Conservation (phyloP, 2,888 invertebrate species). For the Limnephilus lunatus region DNA sequence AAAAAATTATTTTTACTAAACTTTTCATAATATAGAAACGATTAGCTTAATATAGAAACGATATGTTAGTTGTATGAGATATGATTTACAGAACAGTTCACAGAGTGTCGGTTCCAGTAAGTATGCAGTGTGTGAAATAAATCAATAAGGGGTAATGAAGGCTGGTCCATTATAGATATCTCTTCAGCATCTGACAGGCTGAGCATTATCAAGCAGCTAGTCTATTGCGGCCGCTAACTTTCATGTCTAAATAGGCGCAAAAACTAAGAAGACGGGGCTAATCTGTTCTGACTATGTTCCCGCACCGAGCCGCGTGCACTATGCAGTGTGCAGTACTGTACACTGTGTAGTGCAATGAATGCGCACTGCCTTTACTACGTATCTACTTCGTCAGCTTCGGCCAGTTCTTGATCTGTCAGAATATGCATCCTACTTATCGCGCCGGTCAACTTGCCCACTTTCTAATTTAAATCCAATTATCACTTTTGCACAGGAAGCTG, state of each 20-base stretch:
- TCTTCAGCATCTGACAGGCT: slow-evolving; percentile 21
- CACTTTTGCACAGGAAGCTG: not conserved
- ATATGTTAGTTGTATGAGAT: not conserved
- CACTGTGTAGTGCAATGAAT: not conserved
- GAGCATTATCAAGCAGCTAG: slow-evolving; percentile 29
- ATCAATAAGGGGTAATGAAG: slow-evolving; percentile 42
- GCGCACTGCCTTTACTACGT: not conserved
- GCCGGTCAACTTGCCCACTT: not conserved
- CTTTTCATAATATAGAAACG: not conserved
- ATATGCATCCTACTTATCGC: slow-evolving; percentile 22
- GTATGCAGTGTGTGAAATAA: slow-evolving; percentile 8
- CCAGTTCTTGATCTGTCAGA: slow-evolving; percentile 39
- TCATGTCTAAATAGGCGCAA: slow-evolving; percentile 38
- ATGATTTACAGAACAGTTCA: not conserved
- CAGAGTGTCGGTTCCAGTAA: not conserved
- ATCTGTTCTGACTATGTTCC: slow-evolving; percentile 21
- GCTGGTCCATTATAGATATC: slow-evolving; percentile 34
- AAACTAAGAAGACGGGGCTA: slow-evolving; percentile 43
- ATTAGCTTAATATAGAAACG: not conserved
- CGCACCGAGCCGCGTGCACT: not conserved
- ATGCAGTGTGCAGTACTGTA: not conserved
- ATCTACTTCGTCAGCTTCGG: not conserved
- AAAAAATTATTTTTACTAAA: not conserved
- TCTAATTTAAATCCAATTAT: slow-evolving; percentile 17
- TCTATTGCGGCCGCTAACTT: slow-evolving; percentile 35